These are phyloP conservation scores for Apoda limacodes DNA, from an alignment of 2,888 invertebrate genomes.

Conservation along the genomic window DNA sequence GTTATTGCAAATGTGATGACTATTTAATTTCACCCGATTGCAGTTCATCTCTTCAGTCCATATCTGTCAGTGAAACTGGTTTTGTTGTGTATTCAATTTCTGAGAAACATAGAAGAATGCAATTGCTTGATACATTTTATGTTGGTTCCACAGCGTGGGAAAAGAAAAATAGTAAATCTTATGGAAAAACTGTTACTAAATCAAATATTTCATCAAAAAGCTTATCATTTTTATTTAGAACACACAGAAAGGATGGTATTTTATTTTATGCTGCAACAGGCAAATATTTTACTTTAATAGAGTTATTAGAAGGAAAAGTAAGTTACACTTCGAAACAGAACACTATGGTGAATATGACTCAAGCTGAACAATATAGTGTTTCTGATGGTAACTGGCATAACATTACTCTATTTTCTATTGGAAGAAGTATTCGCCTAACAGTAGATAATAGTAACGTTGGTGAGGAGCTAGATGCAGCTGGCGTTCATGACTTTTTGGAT, in stretches of 20 bases:
- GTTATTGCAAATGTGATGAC: slow-evolving; percentile 78
- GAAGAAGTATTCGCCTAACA: slow-evolving; percentile 77
- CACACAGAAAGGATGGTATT: slow-evolving; percentile 81
- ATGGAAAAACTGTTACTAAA: slow-evolving; percentile 38
- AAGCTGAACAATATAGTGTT: slow-evolving; percentile 69
- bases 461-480: slow-evolving; percentile 87
- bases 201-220: slow-evolving; percentile 73
- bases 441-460: slow-evolving; percentile 80
- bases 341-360: slow-evolving; percentile 85
- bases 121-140: slow-evolving; percentile 84
- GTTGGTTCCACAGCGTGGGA: slow-evolving; percentile 79
- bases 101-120: slow-evolving; percentile 88
- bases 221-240: slow-evolving; percentile 84
- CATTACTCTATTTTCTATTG: slow-evolving; percentile 78
- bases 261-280: slow-evolving; percentile 90
- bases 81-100: slow-evolving; percentile 83
- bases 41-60: slow-evolving; percentile 79
- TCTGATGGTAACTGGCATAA: slow-evolving; percentile 93
- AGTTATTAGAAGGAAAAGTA: slow-evolving; percentile 81
- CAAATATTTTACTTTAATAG: slow-evolving; percentile 86
- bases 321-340: slow-evolving; percentile 85
- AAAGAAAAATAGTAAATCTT: slow-evolving; percentile 36
- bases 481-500: slow-evolving; percentile 92
- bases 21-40: slow-evolving; percentile 84
- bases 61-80: slow-evolving; percentile 82